A percentile compares a stretch with the other conserved stretches of the same genome.
These are phyloP conservation scores for Aleiodes leptofemur DNA, from an alignment of 2,888 invertebrate genomes.

Conservation along the genomic window DNA sequence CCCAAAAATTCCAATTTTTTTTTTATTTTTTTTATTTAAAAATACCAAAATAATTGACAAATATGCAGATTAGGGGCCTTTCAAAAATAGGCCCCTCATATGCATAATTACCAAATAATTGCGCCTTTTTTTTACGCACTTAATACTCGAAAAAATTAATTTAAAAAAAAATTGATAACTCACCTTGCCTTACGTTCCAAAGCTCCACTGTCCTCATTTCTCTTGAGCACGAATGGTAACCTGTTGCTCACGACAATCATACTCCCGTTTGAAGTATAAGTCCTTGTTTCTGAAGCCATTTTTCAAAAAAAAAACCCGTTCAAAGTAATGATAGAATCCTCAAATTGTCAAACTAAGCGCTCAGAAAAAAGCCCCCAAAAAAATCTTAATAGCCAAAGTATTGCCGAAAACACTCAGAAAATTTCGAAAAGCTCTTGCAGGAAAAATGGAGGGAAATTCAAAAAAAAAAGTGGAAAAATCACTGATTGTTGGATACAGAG, in stretches of 20 bases:
- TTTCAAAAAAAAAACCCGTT: neutral
- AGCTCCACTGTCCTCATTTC: conserved; percentile 83
- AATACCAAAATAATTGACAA: too few species aligned
- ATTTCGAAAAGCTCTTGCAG: neutral
- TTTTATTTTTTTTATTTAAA: too few species aligned
- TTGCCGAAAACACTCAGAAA: conserved; percentile 22
- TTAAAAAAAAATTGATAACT: conserved; percentile 60
- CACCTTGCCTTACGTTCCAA: conserved; percentile 91
- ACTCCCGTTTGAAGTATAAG: conserved; percentile 78
- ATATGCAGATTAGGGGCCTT: too few species aligned
- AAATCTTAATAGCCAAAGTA: too few species aligned
- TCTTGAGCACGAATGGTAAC: conserved; percentile 89
- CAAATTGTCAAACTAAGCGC: neutral
- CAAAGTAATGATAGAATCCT: conserved; percentile 11
- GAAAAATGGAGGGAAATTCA: neutral
- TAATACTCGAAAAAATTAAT: too few species aligned
- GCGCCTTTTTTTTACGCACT: too few species aligned
- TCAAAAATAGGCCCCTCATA: too few species aligned
- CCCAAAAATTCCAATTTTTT: too few species aligned
- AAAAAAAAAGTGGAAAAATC: neutral
- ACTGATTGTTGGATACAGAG: conserved; percentile 31
- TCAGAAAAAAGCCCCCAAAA: neutral
- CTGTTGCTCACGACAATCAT: conserved; percentile 95
- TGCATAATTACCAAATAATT: too few species aligned
- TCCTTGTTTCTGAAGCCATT: conserved; percentile 70